Evolutionary conservation across 1,140 invertebrate species (phyloP).

Genomic region (Aradophagus sp.): DNA sequence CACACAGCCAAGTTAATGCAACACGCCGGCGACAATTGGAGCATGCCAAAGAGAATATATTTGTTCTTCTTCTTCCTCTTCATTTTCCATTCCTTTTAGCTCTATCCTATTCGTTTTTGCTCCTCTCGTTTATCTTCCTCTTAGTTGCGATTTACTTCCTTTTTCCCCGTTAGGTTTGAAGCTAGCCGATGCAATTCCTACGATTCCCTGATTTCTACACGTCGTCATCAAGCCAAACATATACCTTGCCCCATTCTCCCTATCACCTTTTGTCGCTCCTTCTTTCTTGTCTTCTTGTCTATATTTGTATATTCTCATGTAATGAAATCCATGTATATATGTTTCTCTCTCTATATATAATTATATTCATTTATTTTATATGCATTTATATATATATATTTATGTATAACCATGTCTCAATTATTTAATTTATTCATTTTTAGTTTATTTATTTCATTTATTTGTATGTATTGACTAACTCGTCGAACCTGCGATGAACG

Average conservation of each 20-base stretch:
- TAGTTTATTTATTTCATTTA: constrained; percentile 35
- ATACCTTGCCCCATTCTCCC: not conserved
- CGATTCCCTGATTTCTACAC: constrained; percentile 62
- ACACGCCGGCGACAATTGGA: constrained; percentile 59
- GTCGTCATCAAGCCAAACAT: constrained; percentile 54
- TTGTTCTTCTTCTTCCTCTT: constrained; percentile 23
- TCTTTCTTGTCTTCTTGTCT: not conserved
- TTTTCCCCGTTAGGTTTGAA: constrained; percentile 65
- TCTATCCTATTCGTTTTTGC: too few species aligned
- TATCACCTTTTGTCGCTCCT: not conserved
- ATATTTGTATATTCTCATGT: constrained; percentile 32
- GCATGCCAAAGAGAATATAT: constrained; percentile 57
- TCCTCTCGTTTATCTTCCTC: too few species aligned
- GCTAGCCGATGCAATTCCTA: constrained; percentile 69
- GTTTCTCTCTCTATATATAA: constrained; percentile 48
- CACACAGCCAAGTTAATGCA: constrained; percentile 73
- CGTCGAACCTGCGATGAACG: constrained; percentile 64
- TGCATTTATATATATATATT: constrained; percentile 41
- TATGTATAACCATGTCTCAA: constrained; percentile 35
- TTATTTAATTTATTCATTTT: constrained; percentile 41
- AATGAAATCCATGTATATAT: constrained; percentile 44
- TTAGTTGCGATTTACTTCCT: too few species aligned
- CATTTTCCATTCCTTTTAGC: too few species aligned
- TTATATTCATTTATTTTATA: constrained; percentile 48
- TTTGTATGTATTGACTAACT: constrained; percentile 64